Conservation (phyloP, 2,888 invertebrate genomes). For the Imbricaverruca yamaguchii region DNA sequence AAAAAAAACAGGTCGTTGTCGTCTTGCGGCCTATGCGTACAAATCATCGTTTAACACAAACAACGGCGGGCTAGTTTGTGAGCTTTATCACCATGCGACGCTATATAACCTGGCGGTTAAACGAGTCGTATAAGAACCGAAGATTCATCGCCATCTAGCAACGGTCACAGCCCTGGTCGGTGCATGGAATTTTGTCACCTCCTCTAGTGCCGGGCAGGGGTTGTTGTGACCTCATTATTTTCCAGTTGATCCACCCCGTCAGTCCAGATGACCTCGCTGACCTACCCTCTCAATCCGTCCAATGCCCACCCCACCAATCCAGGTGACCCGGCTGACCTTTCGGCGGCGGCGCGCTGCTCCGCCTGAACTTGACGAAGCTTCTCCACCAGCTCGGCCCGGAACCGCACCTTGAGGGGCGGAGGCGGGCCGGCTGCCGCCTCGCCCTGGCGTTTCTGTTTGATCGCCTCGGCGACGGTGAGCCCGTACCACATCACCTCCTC, state of each 20-base stretch:
- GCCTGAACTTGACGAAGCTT: slow-evolving; percentile 1
- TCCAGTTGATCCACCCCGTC: background rate
- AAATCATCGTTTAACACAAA: background rate
- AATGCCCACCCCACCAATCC: background rate
- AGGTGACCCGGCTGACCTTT: no score
- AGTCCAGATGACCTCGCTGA: background rate
- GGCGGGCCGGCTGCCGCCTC: slow-evolving; percentile 26
- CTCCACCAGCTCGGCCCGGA: slow-evolving; percentile 29
- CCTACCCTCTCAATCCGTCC: background rate
- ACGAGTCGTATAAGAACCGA: no score
- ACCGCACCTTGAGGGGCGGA: slow-evolving; percentile 27
- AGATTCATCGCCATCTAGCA: no score
- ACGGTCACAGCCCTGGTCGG: no score
- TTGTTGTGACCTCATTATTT: no score
- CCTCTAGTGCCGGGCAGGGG: no score
- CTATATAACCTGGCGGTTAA: no score
- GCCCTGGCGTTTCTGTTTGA: slow-evolving; percentile 25
- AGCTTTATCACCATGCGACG: no score
- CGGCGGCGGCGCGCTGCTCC: background rate
- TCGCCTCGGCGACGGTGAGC: slow-evolving; percentile 29
- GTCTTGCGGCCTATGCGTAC: background rate
- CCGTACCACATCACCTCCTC: slow-evolving; percentile 32
- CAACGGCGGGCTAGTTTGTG: no score
- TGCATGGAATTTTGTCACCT: no score
- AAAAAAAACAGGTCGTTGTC: background rate